Base-by-base conservation (phyloP, 1,140 invertebrate species). In the Drosophila sechellia region DNA sequence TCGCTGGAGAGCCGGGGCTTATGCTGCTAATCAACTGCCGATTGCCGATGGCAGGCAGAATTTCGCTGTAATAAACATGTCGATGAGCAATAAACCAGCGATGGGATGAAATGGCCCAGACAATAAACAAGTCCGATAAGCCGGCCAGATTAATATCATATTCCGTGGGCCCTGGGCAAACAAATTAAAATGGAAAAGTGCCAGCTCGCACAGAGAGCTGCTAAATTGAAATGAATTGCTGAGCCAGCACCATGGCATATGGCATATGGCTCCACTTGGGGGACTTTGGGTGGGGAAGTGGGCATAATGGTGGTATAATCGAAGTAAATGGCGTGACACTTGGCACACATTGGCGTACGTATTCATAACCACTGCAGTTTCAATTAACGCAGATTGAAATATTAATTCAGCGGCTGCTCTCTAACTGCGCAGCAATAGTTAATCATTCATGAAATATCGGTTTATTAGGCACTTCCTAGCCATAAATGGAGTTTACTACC, bases 61-160 rank as follows among this genome's bases (percentile, higher is more conserved):
- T 70, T 75, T 17, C 48, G 22, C 42, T 53, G 65, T 52, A 81
- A 87, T 87, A 83, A 81, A 83, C 63, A 60, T 53, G 64, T 55
- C 70, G 59, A 69, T 78, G 61, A 63, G 54, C 54, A 73, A 77
- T 83, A 81, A 86, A 81, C 49, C 65, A 66, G 39, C 71, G 54
- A 54, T 53, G 61, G 72, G 15, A 20, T 43, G 42, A 10, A 15
- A 8, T 43, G 17, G 15, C 39, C 71, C n/a, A 45, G 22, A 20
- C 53, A 71, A 83, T 78, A 80, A 83, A 66, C 69, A 61, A 76
- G 45, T n/a, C 56, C 63, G 72, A 86, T 81, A 81, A 78, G 77
- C 78, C 68, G 39, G 46, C 31, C 72, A 76, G 72, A 76, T 76
- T 76, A 76, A 75, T 65, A 75, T 68, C 53, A 61, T 57, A 63